Evolutionary conservation across 2,888 invertebrate species (phyloP), one percentile per base, ranked within the genome.

Genomic region (Callimorpha dominula): DNA sequence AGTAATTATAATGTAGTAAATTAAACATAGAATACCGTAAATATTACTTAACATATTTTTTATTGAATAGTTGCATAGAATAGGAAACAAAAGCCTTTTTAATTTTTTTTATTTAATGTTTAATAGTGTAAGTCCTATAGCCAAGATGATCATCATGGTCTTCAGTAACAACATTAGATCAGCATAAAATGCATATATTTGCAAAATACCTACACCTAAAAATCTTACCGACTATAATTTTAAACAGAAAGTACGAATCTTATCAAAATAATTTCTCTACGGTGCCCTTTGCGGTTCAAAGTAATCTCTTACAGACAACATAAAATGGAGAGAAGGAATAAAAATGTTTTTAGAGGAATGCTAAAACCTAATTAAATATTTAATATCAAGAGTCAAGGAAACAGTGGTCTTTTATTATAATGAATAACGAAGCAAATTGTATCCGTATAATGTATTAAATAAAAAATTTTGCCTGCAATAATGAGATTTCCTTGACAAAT

Each of bases 381-480:
- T 64, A 63, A 66, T 46, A 64, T 66, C 49, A n/a, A 15, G 50
- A 57, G 65, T 71, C 65, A 60, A 65, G n/a, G 68, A 14, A 70
- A 65, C 57, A 72, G 54, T 64, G n/a, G 14, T 57, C 46, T 65
- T n/a, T 54, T 70, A 46, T 63, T 73, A n/a, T n/a, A 46, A 60
- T 12, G n/a, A 52, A 66, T 43, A 67, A 42, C 42, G 17, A 17
- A 49, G 15, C 57, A 46, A 68, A 52, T 52, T 57, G 62, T 62
- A 72, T 54, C 42, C 42, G 6, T 67, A 42, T 42, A 52, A 54
- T 42, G 42, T 68, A 68, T 78, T 68, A 43, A 72, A 62, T 60
- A 46, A 76, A 80, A 70, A 9, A 73, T 73, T 78, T 78, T 69
- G 71, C n/a, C 31, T 57, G 62, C 42, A 68, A 76, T 70, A 78